phyloP scores from a whole-genome alignment of 2,888 invertebrate genomes.

The Leptopilina drosophilae region DNA sequence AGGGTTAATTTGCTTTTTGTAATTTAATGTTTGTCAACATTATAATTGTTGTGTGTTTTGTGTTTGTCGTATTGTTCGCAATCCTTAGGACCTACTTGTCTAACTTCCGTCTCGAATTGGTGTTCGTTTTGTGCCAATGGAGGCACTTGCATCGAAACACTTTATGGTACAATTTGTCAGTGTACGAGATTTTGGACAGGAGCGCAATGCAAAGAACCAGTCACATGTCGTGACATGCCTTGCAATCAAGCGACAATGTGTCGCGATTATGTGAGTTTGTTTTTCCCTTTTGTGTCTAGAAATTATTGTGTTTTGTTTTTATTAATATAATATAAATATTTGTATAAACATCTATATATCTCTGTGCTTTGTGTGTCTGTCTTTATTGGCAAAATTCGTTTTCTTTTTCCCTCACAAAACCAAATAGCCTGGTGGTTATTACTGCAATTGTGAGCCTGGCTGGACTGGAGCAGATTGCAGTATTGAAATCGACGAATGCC shows the following conservation, averaged over 20 bases:
- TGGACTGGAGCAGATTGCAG: constrained; percentile 83
- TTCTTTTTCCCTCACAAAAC: constrained; percentile 35
- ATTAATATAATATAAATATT: neutral
- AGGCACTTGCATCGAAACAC: constrained; percentile 75
- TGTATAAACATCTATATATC: too few relatives aligned
- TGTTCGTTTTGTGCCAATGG: constrained; percentile 78
- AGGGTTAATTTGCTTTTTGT: neutral
- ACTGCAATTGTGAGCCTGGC: constrained; percentile 85
- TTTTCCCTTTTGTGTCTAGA: constrained; percentile 24
- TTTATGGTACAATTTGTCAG: constrained; percentile 66
- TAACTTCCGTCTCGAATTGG: constrained; percentile 64
- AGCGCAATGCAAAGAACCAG: constrained; percentile 77
- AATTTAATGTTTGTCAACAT: too few relatives aligned
- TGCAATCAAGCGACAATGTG: constrained; percentile 82
- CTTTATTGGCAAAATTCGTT: constrained; percentile 22
- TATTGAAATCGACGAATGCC: constrained; percentile 79
- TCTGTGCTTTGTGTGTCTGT: constrained; percentile 37
- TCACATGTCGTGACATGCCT: constrained; percentile 78
- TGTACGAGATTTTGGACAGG: constrained; percentile 71
- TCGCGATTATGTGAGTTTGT: constrained; percentile 82
- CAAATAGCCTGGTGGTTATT: constrained; percentile 79
- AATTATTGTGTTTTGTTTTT: neutral
- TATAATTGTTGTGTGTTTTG: constrained; percentile 43
- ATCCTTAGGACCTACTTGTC: constrained; percentile 65
- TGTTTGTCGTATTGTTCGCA: constrained; percentile 40